Evolutionary conservation across 2,888 invertebrate species (phyloP).

Genomic region (Blastobasis lacticolella): DNA sequence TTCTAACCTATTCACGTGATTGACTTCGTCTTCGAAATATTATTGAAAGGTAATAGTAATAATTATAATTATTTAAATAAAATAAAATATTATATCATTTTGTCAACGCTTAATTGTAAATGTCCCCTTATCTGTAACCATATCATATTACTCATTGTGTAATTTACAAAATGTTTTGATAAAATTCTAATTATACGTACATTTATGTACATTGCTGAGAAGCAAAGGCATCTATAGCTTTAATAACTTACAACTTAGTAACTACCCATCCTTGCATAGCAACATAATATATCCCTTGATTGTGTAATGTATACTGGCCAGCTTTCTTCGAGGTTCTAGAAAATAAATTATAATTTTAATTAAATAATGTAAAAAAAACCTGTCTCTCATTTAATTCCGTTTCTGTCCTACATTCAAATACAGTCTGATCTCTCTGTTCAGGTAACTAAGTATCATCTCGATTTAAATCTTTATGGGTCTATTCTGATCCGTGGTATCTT

Average conservation of each 20-base stretch:
- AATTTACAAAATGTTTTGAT: constrained; percentile 15
- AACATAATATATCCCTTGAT: constrained; percentile 19
- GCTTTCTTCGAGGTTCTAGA: constrained; percentile 45
- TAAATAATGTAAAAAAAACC: constrained; percentile 30
- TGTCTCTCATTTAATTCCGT: constrained; percentile 6
- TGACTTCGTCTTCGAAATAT: too few species aligned
- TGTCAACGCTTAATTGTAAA: neutral
- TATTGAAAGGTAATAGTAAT: too few species aligned
- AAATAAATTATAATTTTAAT: constrained; percentile 38
- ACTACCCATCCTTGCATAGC: constrained; percentile 17
- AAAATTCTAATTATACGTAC: constrained; percentile 13
- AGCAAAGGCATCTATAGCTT: constrained; percentile 45
- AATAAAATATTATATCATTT: neutral
- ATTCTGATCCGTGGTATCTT: constrained; percentile 19
- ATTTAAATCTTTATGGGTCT: constrained; percentile 12
- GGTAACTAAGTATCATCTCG: constrained; percentile 4
- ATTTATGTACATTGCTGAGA: constrained; percentile 31
- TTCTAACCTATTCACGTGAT: too few species aligned
- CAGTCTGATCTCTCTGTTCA: too few species aligned
- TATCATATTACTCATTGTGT: neutral
- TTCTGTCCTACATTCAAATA: too few species aligned
- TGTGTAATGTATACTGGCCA: constrained; percentile 34
- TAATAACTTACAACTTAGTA: constrained; percentile 20
- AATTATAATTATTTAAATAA: neutral
- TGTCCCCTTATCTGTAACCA: neutral